Evolutionary conservation across 2,113 vertebrate species (phyloP).

Genomic region (Rhinolophus ferrumequinum): DNA sequence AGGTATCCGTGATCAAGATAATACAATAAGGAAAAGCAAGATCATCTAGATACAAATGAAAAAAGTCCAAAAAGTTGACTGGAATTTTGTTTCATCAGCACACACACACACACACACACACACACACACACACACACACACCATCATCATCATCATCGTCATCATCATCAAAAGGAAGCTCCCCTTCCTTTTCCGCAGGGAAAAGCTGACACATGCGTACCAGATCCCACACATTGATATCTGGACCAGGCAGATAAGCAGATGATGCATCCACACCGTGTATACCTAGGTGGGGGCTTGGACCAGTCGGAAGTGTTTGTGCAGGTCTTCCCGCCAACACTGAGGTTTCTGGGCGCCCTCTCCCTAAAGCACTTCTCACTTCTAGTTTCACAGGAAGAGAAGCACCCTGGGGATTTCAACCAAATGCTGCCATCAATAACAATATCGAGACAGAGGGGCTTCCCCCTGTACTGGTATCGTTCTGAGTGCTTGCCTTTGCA

Average conservation of each 20-base stretch:
- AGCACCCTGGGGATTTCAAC: not conserved
- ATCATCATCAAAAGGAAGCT: not conserved
- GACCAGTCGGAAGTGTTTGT: not conserved
- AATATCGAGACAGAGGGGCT: not conserved
- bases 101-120: not conserved
- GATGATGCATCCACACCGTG: not conserved
- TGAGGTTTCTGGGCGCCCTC: not conserved
- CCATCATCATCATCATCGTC: not conserved
- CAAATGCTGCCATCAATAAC: conserved; percentile 36
- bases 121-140: not conserved
- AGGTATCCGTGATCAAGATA: not conserved
- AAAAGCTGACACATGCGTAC: not conserved
- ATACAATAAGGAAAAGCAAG: not conserved
- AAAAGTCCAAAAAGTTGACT: not conserved
- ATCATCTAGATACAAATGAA: not conserved
- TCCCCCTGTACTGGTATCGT: not conserved
- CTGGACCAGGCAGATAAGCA: not conserved
- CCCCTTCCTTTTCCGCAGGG: conserved; percentile 26
- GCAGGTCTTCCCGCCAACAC: not conserved
- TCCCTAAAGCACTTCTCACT: conserved; percentile 17
- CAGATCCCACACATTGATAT: conserved; percentile 18
- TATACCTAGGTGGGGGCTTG: conserved; percentile 45
- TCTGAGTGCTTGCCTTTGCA: not conserved
- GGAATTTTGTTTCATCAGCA: not conserved
- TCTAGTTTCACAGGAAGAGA: conserved; percentile 29